Evolutionary conservation across 2,888 invertebrate species (phyloP).

Genomic region (Arrhopalites spinosus): DNA sequence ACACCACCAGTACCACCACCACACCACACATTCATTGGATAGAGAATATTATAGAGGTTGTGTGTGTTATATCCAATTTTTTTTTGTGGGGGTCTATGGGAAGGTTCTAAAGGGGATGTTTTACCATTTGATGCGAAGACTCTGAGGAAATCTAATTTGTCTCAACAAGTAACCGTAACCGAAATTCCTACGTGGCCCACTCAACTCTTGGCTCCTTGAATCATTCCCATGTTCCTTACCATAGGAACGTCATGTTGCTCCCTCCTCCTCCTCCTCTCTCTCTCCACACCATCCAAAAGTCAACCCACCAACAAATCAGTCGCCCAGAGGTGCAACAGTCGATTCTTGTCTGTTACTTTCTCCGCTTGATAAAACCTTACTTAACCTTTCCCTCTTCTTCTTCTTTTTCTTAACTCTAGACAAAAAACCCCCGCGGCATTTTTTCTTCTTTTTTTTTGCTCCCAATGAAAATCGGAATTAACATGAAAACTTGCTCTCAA

Average conservation of each 20-base stretch:
- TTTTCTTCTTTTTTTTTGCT: not conserved
- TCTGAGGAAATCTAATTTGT: constrained; percentile 39
- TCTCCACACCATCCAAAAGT: not conserved
- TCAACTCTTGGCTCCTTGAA: not conserved
- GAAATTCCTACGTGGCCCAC: constrained; percentile 14
- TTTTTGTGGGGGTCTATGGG: not conserved
- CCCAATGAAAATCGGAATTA: constrained; percentile 9
- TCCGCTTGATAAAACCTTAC: too few relatives aligned
- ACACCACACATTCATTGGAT: too few relatives aligned
- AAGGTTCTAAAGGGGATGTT: not conserved
- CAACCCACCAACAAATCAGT: constrained; percentile 22
- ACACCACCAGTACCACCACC: constrained; percentile 12
- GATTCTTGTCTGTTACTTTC: constrained; percentile 10
- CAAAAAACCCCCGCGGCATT: not conserved
- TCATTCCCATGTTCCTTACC: not conserved
- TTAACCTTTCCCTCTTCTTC: not conserved
- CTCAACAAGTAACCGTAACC: constrained; percentile 38
- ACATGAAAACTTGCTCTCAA: constrained; percentile 8
- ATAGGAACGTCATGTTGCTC: not conserved
- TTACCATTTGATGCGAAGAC: constrained; percentile 18
- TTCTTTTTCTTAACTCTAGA: not conserved
- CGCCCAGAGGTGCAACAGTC: constrained; percentile 23
- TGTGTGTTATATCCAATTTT: too few relatives aligned
- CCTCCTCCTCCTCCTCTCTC: not conserved
- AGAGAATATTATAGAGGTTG: too few relatives aligned